Percentiles rank a stretch among this genome's conserved stretches.
Evolutionary conservation across 2,113 vertebrate species (phyloP).

Genomic region (Balaenoptera acutorostrata): DNA sequence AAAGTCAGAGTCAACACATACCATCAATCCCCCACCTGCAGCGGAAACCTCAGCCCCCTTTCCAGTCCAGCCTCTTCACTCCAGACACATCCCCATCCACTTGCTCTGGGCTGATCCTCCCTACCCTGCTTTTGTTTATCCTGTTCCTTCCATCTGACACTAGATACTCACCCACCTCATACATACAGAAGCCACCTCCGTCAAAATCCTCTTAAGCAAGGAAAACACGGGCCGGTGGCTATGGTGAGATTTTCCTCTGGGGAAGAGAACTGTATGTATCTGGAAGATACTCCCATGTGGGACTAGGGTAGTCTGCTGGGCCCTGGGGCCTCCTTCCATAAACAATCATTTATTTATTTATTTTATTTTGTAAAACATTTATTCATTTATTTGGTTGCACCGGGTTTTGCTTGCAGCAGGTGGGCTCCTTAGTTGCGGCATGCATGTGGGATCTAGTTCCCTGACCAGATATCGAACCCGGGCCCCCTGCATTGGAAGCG

Average conservation of each 20-base stretch:
- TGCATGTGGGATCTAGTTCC: too few species aligned
- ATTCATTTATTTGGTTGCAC: too few species aligned
- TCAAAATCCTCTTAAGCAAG: not conserved
- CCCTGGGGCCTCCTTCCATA: not conserved
- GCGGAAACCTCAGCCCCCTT: not conserved
- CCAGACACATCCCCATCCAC: not conserved
- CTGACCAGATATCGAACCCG: too few species aligned
- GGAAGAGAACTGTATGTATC: not conserved
- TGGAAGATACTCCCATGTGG: not conserved
- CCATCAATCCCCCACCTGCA: not conserved
- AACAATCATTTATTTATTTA: not conserved
- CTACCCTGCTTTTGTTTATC: not conserved
- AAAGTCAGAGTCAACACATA: not conserved
- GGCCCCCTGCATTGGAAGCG: too few species aligned
- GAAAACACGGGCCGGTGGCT: not conserved
- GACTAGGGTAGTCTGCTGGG: not conserved
- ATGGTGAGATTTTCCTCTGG: not conserved
- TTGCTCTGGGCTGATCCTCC: not conserved
- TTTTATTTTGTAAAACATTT: too few species aligned
- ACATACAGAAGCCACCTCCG: not conserved
- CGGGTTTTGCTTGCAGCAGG: too few species aligned
- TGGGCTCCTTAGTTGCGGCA: too few species aligned
- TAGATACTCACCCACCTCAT: not conserved
- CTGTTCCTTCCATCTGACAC: not conserved
- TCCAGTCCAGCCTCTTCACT: not conserved